Conservation (phyloP, 2,888 invertebrate species). For the Syrista parreyssii region DNA sequence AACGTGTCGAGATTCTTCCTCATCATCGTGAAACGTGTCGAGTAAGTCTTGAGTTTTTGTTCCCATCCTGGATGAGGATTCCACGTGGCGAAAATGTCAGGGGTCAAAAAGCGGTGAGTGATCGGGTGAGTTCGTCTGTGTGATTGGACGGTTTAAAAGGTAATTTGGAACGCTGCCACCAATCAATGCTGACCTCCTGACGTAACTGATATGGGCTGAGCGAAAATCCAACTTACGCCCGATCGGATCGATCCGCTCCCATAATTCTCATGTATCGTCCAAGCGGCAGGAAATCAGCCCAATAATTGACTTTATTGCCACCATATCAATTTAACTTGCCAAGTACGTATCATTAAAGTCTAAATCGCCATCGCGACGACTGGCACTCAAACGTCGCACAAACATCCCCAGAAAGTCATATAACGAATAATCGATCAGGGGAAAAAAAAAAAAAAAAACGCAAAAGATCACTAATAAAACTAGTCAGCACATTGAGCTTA, state of each 20-base stretch:
- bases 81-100: background rate
- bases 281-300: background rate
- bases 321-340: background rate
- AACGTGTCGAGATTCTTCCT: background rate
- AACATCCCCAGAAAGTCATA: background rate
- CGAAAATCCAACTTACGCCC: slow-evolving; percentile 49
- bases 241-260: background rate
- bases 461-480: no score
- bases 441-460: no score
- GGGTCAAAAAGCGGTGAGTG: background rate
- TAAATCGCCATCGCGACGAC: background rate
- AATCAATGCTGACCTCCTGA: slow-evolving; percentile 49
- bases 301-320: background rate
- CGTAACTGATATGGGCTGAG: slow-evolving; percentile 43
- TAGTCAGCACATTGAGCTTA: no score
- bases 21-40: background rate
- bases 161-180: slow-evolving; percentile 57
- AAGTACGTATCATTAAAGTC: background rate
- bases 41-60: background rate
- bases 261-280: slow-evolving; percentile 11
- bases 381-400: background rate
- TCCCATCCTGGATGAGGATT: background rate
- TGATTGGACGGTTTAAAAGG: slow-evolving; percentile 45
- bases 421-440: background rate
- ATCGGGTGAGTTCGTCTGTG: slow-evolving; percentile 16